Percentiles rank a stretch among this genome's conserved stretches.
These are phyloP conservation scores for Channa striata DNA, from an alignment of 2,797 vertebrate genomes.

Conservation along the genomic window DNA sequence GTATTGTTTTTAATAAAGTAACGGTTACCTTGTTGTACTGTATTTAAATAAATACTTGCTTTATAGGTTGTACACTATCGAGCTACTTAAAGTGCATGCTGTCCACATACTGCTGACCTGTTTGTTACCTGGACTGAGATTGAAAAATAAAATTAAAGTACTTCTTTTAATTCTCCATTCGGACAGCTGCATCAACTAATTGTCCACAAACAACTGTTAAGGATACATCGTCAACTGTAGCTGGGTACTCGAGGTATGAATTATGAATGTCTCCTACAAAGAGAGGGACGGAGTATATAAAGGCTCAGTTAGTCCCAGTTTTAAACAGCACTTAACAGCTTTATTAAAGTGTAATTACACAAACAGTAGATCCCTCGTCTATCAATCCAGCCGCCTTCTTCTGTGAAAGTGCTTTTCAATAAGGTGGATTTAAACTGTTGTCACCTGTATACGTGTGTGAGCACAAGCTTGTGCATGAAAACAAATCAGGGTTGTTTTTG, in stretches of 20 bases:
- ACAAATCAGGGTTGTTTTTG: slow-evolving; percentile 33
- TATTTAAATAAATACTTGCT: not conserved
- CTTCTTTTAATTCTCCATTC: not conserved
- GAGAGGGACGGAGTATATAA: no score
- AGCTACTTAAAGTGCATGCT: not conserved
- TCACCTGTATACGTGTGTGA: slow-evolving; percentile 2
- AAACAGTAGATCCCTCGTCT: not conserved
- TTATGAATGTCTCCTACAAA: no score
- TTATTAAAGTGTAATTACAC: not conserved
- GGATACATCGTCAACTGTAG: no score
- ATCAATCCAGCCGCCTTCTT: not conserved
- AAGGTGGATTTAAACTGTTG: slow-evolving; percentile 30
- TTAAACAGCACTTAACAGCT: not conserved
- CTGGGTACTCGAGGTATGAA: no score
- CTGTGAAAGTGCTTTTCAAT: slow-evolving; percentile 35
- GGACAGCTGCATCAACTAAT: slow-evolving; percentile 1
- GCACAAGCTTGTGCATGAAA: slow-evolving; percentile 11
- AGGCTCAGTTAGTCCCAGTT: not conserved
- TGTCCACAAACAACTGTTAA: no score
- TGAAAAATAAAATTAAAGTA: not conserved
- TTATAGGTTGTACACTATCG: not conserved
- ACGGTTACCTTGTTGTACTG: not conserved
- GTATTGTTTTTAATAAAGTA: not conserved
- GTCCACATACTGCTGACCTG: not conserved
- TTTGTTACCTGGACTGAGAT: slow-evolving; percentile 7